Evolutionary conservation across 2,888 invertebrate genomes (phyloP).

Genomic region (Heteromurus nitidus): DNA sequence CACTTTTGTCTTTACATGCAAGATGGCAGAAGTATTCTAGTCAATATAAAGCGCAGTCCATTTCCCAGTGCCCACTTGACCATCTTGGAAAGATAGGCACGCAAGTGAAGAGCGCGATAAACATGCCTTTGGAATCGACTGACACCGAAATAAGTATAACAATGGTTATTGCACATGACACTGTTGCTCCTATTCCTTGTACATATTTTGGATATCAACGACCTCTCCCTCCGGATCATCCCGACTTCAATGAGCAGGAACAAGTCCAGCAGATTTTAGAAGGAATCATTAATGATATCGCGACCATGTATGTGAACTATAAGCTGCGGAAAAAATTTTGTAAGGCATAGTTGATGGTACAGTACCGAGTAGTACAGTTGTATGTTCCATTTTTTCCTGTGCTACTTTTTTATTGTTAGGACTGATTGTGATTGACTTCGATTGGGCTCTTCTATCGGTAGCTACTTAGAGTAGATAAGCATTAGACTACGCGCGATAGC

Average conservation of each 20-base stretch:
- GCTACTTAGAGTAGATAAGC: no score
- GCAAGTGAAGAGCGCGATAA: not conserved
- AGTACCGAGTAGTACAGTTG: no score
- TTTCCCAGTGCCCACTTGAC: slow-evolving; percentile 8
- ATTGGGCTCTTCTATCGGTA: no score
- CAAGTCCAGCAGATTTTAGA: no score
- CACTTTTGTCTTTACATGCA: not conserved
- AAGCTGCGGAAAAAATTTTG: no score
- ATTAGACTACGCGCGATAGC: no score
- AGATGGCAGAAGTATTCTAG: not conserved
- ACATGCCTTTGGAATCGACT: not conserved
- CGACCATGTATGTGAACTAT: no score
- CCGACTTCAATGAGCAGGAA: slow-evolving; percentile 9
- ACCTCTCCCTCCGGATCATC: not conserved
- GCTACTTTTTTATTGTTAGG: no score
- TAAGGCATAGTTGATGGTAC: no score
- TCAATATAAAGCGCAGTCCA: not conserved
- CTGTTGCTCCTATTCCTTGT: slow-evolving; percentile 3
- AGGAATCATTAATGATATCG: no score
- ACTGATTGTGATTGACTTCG: no score
- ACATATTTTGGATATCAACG: slow-evolving; percentile 39
- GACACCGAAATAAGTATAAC: not conserved
- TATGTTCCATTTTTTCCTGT: no score
- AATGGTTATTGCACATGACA: slow-evolving; percentile 21
- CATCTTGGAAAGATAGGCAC: slow-evolving; percentile 25